Conservation (phyloP, 2,797 vertebrate genomes). For the Melopsittacus undulatus region DNA sequence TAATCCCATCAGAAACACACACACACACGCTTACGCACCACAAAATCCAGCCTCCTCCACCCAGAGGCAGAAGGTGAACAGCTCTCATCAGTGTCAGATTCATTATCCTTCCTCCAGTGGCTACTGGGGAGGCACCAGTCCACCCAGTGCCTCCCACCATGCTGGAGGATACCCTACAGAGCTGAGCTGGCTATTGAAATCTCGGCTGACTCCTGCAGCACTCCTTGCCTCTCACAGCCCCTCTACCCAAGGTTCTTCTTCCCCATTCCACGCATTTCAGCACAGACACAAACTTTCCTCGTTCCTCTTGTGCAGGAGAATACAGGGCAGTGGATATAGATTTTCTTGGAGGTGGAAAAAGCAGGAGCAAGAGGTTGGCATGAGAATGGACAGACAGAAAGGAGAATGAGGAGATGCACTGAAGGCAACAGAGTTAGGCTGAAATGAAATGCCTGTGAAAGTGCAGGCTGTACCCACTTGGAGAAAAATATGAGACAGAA, state of each 20-base stretch:
- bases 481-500: neutral
- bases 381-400: neutral
- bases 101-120: neutral
- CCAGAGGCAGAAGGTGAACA: neutral
- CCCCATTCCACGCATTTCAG: rapidly evolving
- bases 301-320: neutral
- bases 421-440: neutral
- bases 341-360: neutral
- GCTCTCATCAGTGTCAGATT: neutral
- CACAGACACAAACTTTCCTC: neutral
- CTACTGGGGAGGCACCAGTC: neutral
- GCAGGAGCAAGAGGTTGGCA: neutral
- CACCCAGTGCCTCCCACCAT: neutral
- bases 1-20: neutral
- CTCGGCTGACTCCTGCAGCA: neutral
- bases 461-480: neutral
- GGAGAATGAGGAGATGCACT: neutral
- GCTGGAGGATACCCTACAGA: neutral
- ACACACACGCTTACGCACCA: neutral
- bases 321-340: rapidly evolving
- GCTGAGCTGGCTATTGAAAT: neutral
- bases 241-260: neutral
- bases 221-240: neutral
- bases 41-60: neutral
- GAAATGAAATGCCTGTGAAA: neutral